A percentile compares a stretch with the other conserved stretches of the same genome.
Evolutionary conservation across 1,140 invertebrate species (phyloP).

Genomic region (Hylaeus volcanicus): DNA sequence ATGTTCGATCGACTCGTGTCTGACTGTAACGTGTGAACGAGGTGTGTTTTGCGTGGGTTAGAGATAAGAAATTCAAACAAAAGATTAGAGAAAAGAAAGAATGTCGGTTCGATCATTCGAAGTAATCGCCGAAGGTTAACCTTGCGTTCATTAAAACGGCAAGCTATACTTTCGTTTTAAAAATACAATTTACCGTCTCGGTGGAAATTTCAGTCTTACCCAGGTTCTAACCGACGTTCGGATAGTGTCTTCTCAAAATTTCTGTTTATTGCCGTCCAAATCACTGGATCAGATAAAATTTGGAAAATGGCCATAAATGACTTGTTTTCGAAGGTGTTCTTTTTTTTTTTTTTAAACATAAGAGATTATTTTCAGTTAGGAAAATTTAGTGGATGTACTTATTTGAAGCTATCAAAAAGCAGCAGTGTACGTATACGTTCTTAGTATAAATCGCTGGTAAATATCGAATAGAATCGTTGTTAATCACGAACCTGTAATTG

Average conservation of each 20-base stretch:
- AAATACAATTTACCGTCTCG: not conserved
- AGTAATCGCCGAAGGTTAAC: not conserved
- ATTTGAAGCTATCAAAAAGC: no score
- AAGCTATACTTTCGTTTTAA: no score
- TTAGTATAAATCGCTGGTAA: no score
- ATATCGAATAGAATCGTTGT: not conserved
- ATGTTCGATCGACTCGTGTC: no score
- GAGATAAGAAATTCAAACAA: not conserved
- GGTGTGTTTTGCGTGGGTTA: no score
- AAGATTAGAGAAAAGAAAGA: not conserved
- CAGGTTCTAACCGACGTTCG: not conserved
- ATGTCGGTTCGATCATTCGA: not conserved
- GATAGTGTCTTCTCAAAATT: slow-evolving; percentile 6
- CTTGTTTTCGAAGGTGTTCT: not conserved
- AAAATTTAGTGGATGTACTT: no score
- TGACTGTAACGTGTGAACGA: no score
- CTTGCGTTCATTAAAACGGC: not conserved
- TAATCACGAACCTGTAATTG: slow-evolving; percentile 79
- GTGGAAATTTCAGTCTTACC: not conserved
- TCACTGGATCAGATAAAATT: slow-evolving; percentile 13
- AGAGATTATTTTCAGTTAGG: no score
- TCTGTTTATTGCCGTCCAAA: not conserved
- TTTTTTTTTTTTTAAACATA: no score
- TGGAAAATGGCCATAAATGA: not conserved
- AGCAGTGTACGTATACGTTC: no score